Evolutionary conservation across 23 tunicate species (phyloP), one percentile per base, ranked within the genome.

Genomic region (Aplidium turbinatum): DNA sequence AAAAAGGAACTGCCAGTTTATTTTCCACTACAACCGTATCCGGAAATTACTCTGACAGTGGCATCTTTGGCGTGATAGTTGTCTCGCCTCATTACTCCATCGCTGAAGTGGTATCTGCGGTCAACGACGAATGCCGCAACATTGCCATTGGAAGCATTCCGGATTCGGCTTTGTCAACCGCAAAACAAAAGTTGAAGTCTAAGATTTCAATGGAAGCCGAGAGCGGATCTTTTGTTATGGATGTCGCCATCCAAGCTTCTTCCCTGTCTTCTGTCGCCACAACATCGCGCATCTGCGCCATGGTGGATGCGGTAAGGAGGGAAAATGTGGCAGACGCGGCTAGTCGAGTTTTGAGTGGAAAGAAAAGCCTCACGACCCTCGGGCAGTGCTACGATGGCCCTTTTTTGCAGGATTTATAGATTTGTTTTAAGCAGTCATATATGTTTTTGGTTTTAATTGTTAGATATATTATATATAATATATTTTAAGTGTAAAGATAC

Each of bases 11-110:
- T 25, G 38, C 47, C 60, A 58, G 34, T 2, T 36, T 50, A 4
- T 84, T 85, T 55, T 45, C 77, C 9, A 66, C 82, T 1, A 63
- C 77, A 25, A 40, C 86, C 29, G 73, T 57, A 48, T 88, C 90
- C 45, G 53, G 84, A 48, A 91, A 91, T 47, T 91, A 91, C 68
- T 72, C 97, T 19, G 92, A 91, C 68, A 32, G 67, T 22, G 97
- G 97, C 20, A 45, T 91, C 4, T 78, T 91, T 24, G 97, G 83
- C 5, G 81, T 91, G 7, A 47, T 69, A 52, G 66, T 91, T n/a
- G 52, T 31, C 1, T 56, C 97, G 4, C 74, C 75, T 1, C 40
- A 68, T 4, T 65, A 78, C n/a, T n/a, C 30, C 47, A 50, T 79
- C 34, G 51, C 51, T 23, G 26, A 46, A 0, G 86, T 79, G 2